phyloP scores from a whole-genome alignment of 2,113 vertebrate genomes.

The Perca flavescens region DNA sequence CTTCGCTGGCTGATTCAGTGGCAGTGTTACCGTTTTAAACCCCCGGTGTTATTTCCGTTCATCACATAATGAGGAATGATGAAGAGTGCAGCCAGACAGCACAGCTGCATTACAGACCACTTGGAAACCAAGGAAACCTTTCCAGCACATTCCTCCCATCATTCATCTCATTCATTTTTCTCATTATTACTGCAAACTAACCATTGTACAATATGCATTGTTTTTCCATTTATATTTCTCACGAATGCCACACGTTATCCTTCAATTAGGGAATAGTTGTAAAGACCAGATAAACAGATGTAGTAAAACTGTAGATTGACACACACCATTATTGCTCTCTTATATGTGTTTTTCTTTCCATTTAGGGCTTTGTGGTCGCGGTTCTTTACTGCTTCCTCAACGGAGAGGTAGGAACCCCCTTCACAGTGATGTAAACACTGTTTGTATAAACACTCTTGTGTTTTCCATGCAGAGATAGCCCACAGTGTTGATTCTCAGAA shows the following conservation, averaged over 20 bases:
- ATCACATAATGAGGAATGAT: slow-evolving; percentile 55
- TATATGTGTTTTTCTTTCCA: slow-evolving; percentile 58
- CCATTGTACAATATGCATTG: background rate
- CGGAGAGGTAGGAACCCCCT: slow-evolving; percentile 89
- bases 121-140: slow-evolving; percentile 22
- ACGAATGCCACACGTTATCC: background rate
- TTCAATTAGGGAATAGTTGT: slow-evolving; percentile 6
- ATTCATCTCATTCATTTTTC: background rate
- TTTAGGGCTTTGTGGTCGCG: slow-evolving; percentile 95
- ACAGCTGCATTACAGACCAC: slow-evolving; percentile 24
- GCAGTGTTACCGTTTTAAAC: slow-evolving; percentile 46
- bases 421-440: slow-evolving; percentile 50
- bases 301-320: background rate
- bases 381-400: slow-evolving; percentile 98
- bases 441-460: slow-evolving; percentile 24
- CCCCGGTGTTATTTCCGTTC: slow-evolving; percentile 55
- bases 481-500: slow-evolving; percentile 23
- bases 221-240: background rate
- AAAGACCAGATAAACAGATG: slow-evolving; percentile 7
- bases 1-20: slow-evolving; percentile 27
- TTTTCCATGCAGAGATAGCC: slow-evolving; percentile 26
- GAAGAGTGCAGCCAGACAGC: slow-evolving; percentile 37
- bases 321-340: slow-evolving; percentile 30
- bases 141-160: slow-evolving; percentile 24
- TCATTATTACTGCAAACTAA: slow-evolving; percentile 19